phyloP scores from a whole-genome alignment of 2,797 vertebrate species.

The Catharus ustulatus region DNA sequence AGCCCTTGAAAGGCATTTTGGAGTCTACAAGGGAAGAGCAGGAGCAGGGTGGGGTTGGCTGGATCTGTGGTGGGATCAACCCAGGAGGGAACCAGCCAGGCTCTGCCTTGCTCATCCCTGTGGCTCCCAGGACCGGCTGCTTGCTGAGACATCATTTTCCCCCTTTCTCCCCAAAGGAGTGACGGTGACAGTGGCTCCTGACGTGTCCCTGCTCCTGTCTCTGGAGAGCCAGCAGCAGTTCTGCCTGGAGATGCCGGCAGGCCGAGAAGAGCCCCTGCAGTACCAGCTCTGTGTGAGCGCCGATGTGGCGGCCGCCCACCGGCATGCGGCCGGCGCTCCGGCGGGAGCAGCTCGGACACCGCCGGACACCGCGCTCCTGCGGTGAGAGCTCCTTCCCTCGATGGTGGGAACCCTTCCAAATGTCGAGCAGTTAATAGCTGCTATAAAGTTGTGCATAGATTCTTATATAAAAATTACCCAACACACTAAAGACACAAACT shows the following conservation, averaged over 20 bases:
- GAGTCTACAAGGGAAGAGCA: accelerated
- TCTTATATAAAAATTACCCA: too few relatives aligned
- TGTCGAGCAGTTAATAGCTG: too few relatives aligned
- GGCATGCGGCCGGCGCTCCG: slow-evolving; percentile 68
- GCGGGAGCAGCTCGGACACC: slow-evolving; percentile 60
- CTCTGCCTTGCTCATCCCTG: accelerated
- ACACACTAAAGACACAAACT: too few relatives aligned
- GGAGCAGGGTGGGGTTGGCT: neutral
- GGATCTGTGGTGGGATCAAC: accelerated
- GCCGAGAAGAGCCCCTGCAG: slow-evolving; percentile 76
- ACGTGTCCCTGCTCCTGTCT: slow-evolving; percentile 81
- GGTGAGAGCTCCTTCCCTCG: slow-evolving; percentile 47
- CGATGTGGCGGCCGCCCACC: slow-evolving; percentile 78
- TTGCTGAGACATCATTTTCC: accelerated
- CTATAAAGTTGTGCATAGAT: too few relatives aligned
- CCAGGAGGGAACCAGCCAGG: accelerated
- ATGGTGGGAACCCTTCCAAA: accelerated
- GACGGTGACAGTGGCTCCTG: slow-evolving; percentile 80
- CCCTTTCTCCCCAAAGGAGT: slow-evolving; percentile 76
- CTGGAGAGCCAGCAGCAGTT: slow-evolving; percentile 83
- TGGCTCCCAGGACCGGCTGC: accelerated
- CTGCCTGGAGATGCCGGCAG: slow-evolving; percentile 83
- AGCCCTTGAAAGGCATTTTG: neutral
- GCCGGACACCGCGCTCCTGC: slow-evolving; percentile 79
- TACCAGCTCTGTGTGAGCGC: slow-evolving; percentile 86